Evolutionary conservation across 2,113 vertebrate genomes (phyloP).

Genomic region (Mobula birostris): DNA sequence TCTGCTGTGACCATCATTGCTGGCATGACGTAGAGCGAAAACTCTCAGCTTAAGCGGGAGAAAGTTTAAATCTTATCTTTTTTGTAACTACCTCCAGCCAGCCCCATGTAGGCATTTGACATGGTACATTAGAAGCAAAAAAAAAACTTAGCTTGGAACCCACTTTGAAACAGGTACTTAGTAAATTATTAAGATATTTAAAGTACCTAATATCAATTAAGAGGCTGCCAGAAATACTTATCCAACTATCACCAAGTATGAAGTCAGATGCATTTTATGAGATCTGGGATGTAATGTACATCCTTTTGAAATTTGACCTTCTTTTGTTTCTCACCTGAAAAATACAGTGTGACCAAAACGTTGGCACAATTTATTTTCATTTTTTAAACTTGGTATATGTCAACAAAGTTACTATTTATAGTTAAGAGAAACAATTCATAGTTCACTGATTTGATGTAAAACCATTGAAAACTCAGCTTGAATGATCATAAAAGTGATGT

Average conservation of each 20-base stretch:
- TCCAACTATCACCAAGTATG: not conserved
- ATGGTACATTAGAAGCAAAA: not conserved
- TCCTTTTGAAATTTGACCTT: not conserved
- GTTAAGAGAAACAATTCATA: not conserved
- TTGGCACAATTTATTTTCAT: not conserved
- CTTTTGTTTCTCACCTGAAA: not conserved
- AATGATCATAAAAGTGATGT: not conserved
- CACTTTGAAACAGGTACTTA: not conserved
- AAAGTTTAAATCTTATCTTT: not conserved
- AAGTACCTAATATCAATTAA: not conserved
- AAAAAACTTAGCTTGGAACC: not conserved
- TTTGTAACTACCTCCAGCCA: not conserved
- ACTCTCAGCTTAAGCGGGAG: not conserved
- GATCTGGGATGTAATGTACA: not conserved
- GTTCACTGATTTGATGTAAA: not conserved
- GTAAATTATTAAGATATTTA: not conserved
- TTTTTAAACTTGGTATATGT: not conserved
- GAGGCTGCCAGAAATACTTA: not conserved
- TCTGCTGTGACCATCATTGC: not conserved
- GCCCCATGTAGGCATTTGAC: not conserved
- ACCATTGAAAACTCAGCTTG: not conserved
- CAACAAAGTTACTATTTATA: not conserved
- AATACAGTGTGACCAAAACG: not conserved
- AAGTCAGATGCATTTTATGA: not conserved
- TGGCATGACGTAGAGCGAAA: no score